phyloP scores from a whole-genome alignment of 2,797 vertebrate species.

The Peromyscus melanophrys region DNA sequence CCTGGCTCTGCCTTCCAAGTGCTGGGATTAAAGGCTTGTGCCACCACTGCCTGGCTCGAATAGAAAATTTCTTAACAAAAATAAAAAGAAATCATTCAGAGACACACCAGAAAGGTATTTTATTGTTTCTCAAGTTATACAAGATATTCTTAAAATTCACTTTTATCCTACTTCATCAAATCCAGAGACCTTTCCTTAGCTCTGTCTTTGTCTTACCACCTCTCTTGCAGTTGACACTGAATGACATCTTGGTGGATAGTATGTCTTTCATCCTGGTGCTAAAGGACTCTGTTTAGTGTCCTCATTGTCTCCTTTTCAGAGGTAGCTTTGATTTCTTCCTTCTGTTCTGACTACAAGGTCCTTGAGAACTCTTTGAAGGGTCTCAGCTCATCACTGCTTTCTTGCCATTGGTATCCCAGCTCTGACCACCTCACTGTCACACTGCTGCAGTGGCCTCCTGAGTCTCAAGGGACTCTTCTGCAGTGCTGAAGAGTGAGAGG shows the following conservation, averaged over 20 bases:
- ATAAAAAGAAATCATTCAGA: too few species aligned
- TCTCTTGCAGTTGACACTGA: neutral
- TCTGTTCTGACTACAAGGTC: neutral
- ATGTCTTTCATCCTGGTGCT: neutral
- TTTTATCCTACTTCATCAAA: slow-evolving; percentile 22
- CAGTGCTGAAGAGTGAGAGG: slow-evolving; percentile 13
- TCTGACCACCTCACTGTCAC: neutral
- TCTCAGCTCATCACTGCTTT: slow-evolving; percentile 30
- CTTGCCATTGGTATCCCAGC: neutral
- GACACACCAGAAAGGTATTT: too few species aligned
- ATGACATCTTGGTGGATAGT: neutral
- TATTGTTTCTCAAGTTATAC: too few species aligned
- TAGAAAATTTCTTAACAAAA: too few species aligned
- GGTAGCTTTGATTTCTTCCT: slow-evolving; percentile 3
- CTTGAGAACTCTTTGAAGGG: slow-evolving; percentile 23
- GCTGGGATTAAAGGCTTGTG: too few species aligned
- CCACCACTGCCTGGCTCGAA: too few species aligned
- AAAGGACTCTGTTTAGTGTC: neutral
- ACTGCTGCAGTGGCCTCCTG: neutral
- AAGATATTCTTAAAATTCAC: slow-evolving; percentile 28
- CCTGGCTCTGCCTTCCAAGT: too few species aligned
- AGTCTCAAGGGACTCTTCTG: neutral
- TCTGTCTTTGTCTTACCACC: neutral
- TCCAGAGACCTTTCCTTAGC: slow-evolving; percentile 30
- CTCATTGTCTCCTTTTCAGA: neutral